These are phyloP conservation scores for Catotricha subobsoleta DNA, from an alignment of 2,888 invertebrate species.

Conservation along the genomic window DNA sequence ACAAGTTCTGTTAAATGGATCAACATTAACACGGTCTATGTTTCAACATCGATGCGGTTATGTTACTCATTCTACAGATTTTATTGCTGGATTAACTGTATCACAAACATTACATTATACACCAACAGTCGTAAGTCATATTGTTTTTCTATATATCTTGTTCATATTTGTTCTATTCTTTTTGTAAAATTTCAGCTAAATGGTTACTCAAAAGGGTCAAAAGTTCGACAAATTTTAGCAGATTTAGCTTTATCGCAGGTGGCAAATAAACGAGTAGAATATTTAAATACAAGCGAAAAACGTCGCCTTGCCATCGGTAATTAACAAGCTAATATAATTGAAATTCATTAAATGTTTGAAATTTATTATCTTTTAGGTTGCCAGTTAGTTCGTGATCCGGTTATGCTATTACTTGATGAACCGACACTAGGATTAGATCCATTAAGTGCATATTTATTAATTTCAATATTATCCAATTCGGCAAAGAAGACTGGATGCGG, in stretches of 20 bases:
- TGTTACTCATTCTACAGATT: slow-evolving; percentile 69
- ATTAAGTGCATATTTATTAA: slow-evolving; percentile 81
- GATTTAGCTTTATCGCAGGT: slow-evolving; percentile 87
- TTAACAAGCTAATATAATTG: too few species aligned
- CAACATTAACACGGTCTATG: slow-evolving; percentile 58
- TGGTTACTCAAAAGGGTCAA: slow-evolving; percentile 57
- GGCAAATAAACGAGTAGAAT: slow-evolving; percentile 63
- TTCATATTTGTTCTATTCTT: not conserved
- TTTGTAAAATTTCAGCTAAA: slow-evolving; percentile 40
- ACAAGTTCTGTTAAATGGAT: slow-evolving; percentile 75
- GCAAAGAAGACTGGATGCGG: slow-evolving; percentile 82
- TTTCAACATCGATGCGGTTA: slow-evolving; percentile 78
- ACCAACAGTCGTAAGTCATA: slow-evolving; percentile 47
- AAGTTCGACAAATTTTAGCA: slow-evolving; percentile 82
- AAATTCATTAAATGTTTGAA: too few species aligned
- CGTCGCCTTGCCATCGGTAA: slow-evolving; percentile 78
- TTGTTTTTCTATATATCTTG: not conserved
- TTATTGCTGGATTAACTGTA: slow-evolving; percentile 73
- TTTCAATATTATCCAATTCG: slow-evolving; percentile 80
- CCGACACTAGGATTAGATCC: slow-evolving; percentile 91
- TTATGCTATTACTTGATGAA: slow-evolving; percentile 76
- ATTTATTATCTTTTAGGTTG: too few species aligned
- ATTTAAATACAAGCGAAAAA: slow-evolving; percentile 75
- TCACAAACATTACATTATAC: slow-evolving; percentile 70
- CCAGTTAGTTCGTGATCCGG: slow-evolving; percentile 89